These are phyloP conservation scores for Muschampia plurimacula DNA, from an alignment of 2,888 invertebrate species.

Conservation along the genomic window DNA sequence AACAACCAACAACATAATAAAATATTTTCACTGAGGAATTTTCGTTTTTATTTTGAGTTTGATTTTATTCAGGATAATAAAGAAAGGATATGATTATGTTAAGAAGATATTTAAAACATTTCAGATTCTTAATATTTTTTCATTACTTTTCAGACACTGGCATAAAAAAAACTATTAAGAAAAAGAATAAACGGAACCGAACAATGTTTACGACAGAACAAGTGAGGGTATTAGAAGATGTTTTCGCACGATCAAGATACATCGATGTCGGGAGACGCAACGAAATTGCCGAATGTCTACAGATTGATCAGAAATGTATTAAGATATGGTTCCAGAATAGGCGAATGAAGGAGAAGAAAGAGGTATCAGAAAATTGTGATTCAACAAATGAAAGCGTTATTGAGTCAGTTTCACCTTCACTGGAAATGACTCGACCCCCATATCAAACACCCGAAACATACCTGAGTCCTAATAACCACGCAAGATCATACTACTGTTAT, in stretches of 20 bases:
- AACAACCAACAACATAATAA: too few species aligned
- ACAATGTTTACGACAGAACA: conserved; percentile 91
- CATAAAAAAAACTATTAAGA: conserved; percentile 59
- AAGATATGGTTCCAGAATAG: conserved; percentile 95
- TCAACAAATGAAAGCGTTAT: conserved; percentile 52
- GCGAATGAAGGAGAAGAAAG: conserved; percentile 90
- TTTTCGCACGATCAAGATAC: conserved; percentile 83
- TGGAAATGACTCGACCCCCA: conserved; percentile 9
- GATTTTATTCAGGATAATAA: too few species aligned
- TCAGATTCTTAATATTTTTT: background rate
- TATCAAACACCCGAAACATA: conserved; percentile 4
- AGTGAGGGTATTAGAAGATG: conserved; percentile 87
- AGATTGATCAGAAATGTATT: conserved; percentile 89
- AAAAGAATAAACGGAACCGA: conserved; percentile 86
- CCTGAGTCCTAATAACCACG: background rate
- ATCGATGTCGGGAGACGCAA: conserved; percentile 88
- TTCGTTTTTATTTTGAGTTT: background rate
- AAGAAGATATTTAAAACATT: background rate
- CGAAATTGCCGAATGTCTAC: conserved; percentile 87
- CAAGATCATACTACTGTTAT: background rate
- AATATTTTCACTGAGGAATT: too few species aligned
- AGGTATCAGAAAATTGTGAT: conserved; percentile 64
- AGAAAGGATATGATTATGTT: too few species aligned
- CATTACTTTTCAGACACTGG: conserved; percentile 49
- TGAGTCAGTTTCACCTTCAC: conserved; percentile 41